Percentiles rank a stretch among this genome's conserved stretches.
Evolutionary conservation across 2,888 invertebrate species (phyloP).

Genomic region (Heteropelma amictum): DNA sequence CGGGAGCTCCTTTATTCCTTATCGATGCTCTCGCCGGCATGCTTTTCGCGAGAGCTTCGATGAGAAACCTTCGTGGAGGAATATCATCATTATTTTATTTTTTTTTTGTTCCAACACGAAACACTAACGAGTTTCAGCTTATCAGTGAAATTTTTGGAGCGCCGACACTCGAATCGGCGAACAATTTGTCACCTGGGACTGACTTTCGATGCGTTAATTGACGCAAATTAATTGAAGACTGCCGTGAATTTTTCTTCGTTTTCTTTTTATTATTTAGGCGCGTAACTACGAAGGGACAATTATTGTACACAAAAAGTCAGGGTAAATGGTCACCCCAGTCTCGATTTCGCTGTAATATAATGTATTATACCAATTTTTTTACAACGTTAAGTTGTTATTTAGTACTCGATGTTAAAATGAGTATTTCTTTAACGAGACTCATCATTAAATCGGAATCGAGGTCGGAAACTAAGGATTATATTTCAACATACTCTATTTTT

Average conservation of each 20-base stretch:
- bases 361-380: background rate
- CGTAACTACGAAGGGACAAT: background rate
- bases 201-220: constrained; percentile 27
- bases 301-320: background rate
- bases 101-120: background rate
- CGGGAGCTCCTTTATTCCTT: constrained; percentile 41
- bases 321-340: background rate
- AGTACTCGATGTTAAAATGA: background rate
- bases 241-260: background rate
- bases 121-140: constrained; percentile 1
- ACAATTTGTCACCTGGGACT: constrained; percentile 27
- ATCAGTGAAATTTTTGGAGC: constrained; percentile 43
- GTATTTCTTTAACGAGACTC: too few relatives aligned
- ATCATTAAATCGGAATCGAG: too few relatives aligned
- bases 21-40: constrained; percentile 42
- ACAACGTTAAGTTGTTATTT: background rate
- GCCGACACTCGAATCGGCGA: constrained; percentile 20
- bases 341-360: background rate
- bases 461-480: too few relatives aligned
- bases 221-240: constrained; percentile 15
- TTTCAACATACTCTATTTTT: too few relatives aligned
- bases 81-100: constrained; percentile 3
- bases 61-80: constrained; percentile 1
- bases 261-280: background rate
- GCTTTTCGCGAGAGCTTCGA: constrained; percentile 22